Conservation (phyloP, 2,888 invertebrate species). For the Gasteruption jaculator region DNA sequence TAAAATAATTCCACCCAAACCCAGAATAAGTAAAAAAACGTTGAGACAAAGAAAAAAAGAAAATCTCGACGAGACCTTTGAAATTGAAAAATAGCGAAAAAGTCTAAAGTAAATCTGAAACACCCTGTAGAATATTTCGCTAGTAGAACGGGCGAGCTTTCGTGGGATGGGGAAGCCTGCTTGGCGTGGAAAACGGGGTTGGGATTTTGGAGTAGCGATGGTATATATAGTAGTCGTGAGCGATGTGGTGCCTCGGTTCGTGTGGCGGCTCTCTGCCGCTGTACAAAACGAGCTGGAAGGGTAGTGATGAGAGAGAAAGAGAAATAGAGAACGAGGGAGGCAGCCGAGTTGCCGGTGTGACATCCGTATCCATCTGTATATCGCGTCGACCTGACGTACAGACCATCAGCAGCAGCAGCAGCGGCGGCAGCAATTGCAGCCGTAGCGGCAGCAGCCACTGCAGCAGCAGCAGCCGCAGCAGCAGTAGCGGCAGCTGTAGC, state of each 20-base stretch:
- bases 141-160: conserved; percentile 12
- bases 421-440: conserved; percentile 20
- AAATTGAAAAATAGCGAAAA: no score
- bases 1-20: no score
- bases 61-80: no score
- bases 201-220: conserved; percentile 15
- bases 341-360: conserved; percentile 20
- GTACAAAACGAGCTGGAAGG: conserved; percentile 23
- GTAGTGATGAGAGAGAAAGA: conserved; percentile 8
- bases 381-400: conserved; percentile 23
- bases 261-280: conserved; percentile 13
- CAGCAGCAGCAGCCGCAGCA: conserved; percentile 19
- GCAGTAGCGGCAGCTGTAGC: conserved; percentile 18
- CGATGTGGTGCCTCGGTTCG: conserved; percentile 19
- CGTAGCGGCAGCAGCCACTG: conserved; percentile 18
- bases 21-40: no score
- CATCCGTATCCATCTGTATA: conserved; percentile 29
- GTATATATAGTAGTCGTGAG: conserved; percentile 18
- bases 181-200: conserved; percentile 21
- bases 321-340: conserved; percentile 11
- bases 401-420: conserved; percentile 18
- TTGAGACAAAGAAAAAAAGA: no score
- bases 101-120: no score
- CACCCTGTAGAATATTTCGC: conserved; percentile 20
- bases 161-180: conserved; percentile 15